A percentile compares a stretch with the other conserved stretches of the same genome.
Conservation (phyloP, 2,888 invertebrate species). For the Agonopterix subpropinquella region DNA sequence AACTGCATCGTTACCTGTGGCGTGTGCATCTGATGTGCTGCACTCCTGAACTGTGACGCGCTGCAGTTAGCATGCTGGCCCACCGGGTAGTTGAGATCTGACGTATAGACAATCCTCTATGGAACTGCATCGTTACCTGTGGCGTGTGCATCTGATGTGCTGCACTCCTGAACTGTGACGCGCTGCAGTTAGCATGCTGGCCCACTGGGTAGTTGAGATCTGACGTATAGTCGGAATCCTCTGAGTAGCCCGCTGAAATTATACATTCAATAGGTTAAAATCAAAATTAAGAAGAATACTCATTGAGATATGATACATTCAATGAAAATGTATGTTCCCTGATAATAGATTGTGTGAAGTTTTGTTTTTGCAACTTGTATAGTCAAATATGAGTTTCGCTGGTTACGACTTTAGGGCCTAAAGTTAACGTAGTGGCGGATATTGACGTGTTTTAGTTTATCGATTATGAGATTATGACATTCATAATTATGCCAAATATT, state of each 20-base stretch:
- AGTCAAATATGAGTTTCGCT: too few species aligned
- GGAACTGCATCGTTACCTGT: slow-evolving; percentile 48
- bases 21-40: slow-evolving; percentile 86
- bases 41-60: slow-evolving; percentile 89
- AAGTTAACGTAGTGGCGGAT: too few species aligned
- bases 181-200: slow-evolving; percentile 93
- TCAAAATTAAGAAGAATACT: not conserved
- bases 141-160: slow-evolving; percentile 88
- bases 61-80: slow-evolving; percentile 85
- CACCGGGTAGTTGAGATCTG: slow-evolving; percentile 95
- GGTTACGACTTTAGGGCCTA: too few species aligned
- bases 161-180: slow-evolving; percentile 88
- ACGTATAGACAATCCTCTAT: slow-evolving; percentile 96
- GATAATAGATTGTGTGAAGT: too few species aligned
- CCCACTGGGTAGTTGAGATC: slow-evolving; percentile 96
- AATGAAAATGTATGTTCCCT: too few species aligned
- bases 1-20: slow-evolving; percentile 77
- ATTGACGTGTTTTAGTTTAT: too few species aligned
- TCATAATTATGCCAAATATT: too few species aligned
- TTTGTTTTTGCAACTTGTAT: too few species aligned
- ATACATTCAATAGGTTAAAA: not conserved
- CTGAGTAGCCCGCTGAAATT: slow-evolving; percentile 92
- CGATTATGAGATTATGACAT: too few species aligned
- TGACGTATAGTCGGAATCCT: slow-evolving; percentile 97
- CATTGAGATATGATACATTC: not conserved